These are phyloP conservation scores for Odocoileus virginianus DNA, from an alignment of 2,113 vertebrate species.

Conservation along the genomic window DNA sequence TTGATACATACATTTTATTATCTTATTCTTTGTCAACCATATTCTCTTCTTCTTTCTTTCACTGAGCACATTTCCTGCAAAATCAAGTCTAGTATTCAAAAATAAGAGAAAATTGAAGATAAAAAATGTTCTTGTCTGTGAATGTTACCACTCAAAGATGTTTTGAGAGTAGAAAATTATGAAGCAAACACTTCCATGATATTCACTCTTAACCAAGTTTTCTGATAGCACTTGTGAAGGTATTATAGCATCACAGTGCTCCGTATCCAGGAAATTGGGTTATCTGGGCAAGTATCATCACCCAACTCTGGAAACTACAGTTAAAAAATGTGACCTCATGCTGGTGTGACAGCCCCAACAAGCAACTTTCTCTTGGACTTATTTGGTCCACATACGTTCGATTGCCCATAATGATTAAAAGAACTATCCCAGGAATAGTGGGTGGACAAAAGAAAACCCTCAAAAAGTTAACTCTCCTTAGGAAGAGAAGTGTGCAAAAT, in stretches of 20 bases:
- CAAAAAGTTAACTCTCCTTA: neutral
- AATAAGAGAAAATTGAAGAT: neutral
- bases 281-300: neutral
- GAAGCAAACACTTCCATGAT: neutral
- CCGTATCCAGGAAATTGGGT: neutral
- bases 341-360: neutral
- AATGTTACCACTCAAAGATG: neutral
- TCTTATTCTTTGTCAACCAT: neutral
- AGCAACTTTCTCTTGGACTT: neutral
- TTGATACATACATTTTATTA: neutral
- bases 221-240: neutral
- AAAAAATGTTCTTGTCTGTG: neutral
- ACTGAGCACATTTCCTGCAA: neutral
- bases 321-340: neutral
- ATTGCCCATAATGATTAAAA: neutral
- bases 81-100: neutral
- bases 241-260: neutral
- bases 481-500: neutral
- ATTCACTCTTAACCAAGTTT: neutral
- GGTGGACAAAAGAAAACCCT: neutral
- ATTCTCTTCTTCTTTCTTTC: neutral
- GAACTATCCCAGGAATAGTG: neutral
- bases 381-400: neutral
- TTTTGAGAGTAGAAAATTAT: neutral
- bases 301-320: neutral